These are phyloP conservation scores for Oligia latruncula DNA, from an alignment of 2,888 invertebrate genomes.

Conservation along the genomic window DNA sequence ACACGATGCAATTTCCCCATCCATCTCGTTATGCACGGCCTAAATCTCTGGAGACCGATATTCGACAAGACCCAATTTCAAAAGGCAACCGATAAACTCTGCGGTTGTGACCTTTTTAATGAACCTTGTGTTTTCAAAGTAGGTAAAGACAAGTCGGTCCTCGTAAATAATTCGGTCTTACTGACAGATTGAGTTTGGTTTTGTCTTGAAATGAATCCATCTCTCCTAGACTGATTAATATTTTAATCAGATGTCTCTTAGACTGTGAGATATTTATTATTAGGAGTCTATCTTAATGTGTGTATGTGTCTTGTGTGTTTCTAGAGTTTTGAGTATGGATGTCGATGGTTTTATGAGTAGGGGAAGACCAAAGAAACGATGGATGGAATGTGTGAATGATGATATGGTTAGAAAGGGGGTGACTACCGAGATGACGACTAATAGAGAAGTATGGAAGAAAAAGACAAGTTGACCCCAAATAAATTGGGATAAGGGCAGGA, in stretches of 20 bases:
- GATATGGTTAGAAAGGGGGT: no score
- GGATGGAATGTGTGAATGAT: no score
- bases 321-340: no score
- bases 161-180: background rate
- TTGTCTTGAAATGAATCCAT: slow-evolving; percentile 3
- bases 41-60: slow-evolving; percentile 25
- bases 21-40: slow-evolving; percentile 1
- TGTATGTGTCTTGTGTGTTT: no score
- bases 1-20: slow-evolving; percentile 35
- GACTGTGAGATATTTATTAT: slow-evolving; percentile 20
- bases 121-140: slow-evolving; percentile 20
- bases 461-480: no score
- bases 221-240: slow-evolving; percentile 5
- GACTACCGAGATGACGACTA: no score
- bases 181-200: background rate
- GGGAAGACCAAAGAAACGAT: no score
- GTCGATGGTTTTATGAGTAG: no score
- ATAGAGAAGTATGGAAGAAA: no score
- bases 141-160: background rate
- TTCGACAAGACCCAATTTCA: slow-evolving; percentile 30
- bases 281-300: slow-evolving; percentile 6
- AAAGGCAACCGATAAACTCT: slow-evolving; percentile 17
- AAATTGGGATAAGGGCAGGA: no score
- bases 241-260: slow-evolving; percentile 24
- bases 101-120: slow-evolving; percentile 1